phyloP scores from a whole-genome alignment of 2,113 vertebrate species.

The Antennarius striatus region DNA sequence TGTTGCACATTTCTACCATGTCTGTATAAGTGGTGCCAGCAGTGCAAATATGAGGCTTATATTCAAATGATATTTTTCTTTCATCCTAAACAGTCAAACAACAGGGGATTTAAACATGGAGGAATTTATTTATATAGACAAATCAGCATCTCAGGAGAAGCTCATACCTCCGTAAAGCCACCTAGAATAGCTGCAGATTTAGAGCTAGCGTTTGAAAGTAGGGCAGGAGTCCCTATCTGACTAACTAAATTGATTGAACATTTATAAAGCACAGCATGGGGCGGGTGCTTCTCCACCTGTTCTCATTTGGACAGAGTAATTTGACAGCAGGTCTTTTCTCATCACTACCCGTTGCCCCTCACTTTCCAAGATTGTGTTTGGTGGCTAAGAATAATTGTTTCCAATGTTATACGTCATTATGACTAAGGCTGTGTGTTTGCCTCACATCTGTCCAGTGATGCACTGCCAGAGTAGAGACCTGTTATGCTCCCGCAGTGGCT shows the following conservation, averaged over 20 bases:
- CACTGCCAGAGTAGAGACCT: too few relatives aligned
- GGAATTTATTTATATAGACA: slow-evolving; percentile 65
- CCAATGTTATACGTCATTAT: too few relatives aligned
- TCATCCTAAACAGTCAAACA: slow-evolving; percentile 40
- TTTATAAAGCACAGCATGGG: slow-evolving; percentile 71
- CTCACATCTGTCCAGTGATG: too few relatives aligned
- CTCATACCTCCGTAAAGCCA: slow-evolving; percentile 36
- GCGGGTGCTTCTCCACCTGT: slow-evolving; percentile 64
- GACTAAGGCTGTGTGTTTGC: too few relatives aligned
- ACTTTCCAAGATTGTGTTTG: slow-evolving; percentile 24
- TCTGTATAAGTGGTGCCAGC: background rate
- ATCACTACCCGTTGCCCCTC: slow-evolving; percentile 18
- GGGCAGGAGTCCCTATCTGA: slow-evolving; percentile 73
- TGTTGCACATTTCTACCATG: background rate
- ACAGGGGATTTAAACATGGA: slow-evolving; percentile 47
- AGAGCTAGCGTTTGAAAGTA: slow-evolving; percentile 67
- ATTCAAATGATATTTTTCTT: slow-evolving; percentile 2
- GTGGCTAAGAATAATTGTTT: too few relatives aligned
- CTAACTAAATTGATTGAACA: slow-evolving; percentile 71
- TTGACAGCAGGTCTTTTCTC: slow-evolving; percentile 38
- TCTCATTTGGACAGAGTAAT: slow-evolving; percentile 44
- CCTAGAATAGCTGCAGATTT: slow-evolving; percentile 61
- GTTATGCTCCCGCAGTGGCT: too few relatives aligned
- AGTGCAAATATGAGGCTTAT: slow-evolving; percentile 1
- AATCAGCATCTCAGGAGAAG: slow-evolving; percentile 50